Percentiles rank a stretch among this genome's conserved stretches.
phyloP scores from a whole-genome alignment of 2,888 invertebrate species.

The Folsomia manolachei region DNA sequence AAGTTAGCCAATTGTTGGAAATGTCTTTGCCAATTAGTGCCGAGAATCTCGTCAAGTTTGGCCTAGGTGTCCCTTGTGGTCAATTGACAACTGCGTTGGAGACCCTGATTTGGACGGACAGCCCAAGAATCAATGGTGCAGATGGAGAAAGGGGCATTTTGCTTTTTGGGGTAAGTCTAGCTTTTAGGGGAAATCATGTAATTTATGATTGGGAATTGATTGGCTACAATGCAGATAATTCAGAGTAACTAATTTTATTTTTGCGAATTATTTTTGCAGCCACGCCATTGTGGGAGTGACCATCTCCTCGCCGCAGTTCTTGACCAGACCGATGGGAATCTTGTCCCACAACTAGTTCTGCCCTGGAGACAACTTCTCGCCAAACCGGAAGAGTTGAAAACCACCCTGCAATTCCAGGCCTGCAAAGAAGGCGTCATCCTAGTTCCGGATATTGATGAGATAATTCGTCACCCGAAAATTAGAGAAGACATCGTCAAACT shows the following conservation, averaged over 20 bases:
- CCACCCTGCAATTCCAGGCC: background rate
- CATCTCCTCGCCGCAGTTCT: background rate
- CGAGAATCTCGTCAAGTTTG: background rate
- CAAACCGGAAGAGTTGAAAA: background rate
- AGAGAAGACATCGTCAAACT: background rate
- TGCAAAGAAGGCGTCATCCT: background rate
- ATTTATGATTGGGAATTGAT: background rate
- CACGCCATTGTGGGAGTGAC: background rate
- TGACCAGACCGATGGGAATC: background rate
- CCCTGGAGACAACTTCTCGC: background rate
- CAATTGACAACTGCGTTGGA: background rate
- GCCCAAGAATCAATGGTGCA: background rate
- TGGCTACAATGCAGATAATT: background rate
- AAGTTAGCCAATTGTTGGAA: background rate
- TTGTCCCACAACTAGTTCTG: background rate
- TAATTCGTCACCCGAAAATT: background rate
- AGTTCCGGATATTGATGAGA: background rate
- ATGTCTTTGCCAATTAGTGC: too few relatives aligned
- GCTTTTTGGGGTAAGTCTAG: constrained; percentile 8
- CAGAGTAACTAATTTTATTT: too few relatives aligned
- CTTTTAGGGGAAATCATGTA: background rate
- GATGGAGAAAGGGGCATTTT: background rate
- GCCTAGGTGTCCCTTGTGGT: background rate
- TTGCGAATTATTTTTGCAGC: constrained; percentile 1
- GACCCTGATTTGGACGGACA: background rate